phyloP scores from a whole-genome alignment of 2,888 invertebrate species.

The Gisinianus flammeolus region DNA sequence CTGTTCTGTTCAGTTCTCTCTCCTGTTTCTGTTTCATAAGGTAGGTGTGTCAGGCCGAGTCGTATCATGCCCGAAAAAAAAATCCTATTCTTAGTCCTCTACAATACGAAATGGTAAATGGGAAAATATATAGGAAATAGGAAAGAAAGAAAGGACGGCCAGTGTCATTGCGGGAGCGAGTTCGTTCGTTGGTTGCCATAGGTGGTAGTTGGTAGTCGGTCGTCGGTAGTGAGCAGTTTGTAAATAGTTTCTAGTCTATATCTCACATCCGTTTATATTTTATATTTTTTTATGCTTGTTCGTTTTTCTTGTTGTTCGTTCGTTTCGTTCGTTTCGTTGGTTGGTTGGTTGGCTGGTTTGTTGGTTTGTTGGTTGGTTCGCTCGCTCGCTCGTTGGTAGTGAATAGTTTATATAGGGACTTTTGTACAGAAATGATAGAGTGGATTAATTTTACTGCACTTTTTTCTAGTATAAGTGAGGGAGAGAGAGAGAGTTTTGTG shows the following conservation, averaged over 20 bases:
- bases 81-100: no score
- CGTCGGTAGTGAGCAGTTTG: no score
- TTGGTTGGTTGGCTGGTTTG: no score
- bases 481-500: no score
- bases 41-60: constrained; percentile 11
- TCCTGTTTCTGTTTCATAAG: background rate
- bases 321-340: no score
- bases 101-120: background rate
- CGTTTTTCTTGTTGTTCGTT: no score
- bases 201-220: no score
- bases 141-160: background rate
- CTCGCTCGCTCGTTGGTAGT: no score
- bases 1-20: background rate
- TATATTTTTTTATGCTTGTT: background rate
- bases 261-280: background rate
- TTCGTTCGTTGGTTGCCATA: no score
- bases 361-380: no score
- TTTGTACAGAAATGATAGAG: background rate
- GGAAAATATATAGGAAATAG: background rate
- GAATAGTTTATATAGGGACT: background rate
- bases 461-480: no score
- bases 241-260: no score
- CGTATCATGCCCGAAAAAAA: background rate
- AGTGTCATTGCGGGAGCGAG: background rate
- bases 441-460: background rate